Percentiles rank a stretch among this genome's conserved stretches.
Evolutionary conservation across 2,888 invertebrate genomes (phyloP).

Genomic region (Lobophora halterata): DNA sequence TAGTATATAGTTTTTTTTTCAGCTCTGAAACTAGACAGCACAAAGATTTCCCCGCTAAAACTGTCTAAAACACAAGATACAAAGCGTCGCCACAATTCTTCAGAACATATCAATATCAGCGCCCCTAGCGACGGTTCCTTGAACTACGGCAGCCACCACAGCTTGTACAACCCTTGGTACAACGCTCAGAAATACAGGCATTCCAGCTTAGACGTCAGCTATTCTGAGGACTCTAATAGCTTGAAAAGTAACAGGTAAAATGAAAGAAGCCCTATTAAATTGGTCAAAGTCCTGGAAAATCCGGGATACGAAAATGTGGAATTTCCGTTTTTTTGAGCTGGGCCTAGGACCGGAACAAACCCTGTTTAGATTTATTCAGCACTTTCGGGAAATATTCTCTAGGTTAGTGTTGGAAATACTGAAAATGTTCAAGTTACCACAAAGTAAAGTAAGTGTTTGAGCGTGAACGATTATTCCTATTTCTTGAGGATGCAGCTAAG

Average conservation of each 20-base stretch:
- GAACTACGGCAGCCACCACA: conserved; percentile 71
- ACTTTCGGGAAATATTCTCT: too few relatives aligned
- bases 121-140: conserved; percentile 53
- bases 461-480: too few relatives aligned
- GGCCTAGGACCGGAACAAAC: too few relatives aligned
- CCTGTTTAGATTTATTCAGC: too few relatives aligned
- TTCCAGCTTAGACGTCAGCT: conserved; percentile 75
- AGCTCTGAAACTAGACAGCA: conserved; percentile 61
- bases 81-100: conserved; percentile 78
- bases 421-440: too few relatives aligned
- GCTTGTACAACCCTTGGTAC: conserved; percentile 66
- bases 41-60: conserved; percentile 61
- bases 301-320: too few relatives aligned
- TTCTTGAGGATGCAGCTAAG: too few relatives aligned
- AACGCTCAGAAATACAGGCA: conserved; percentile 56
- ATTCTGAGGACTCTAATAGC: conserved; percentile 86
- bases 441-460: too few relatives aligned
- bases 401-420: too few relatives aligned
- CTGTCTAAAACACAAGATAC: conserved; percentile 78
- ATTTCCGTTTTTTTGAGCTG: too few relatives aligned
- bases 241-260: conserved; percentile 82
- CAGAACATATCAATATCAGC: conserved; percentile 61
- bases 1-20: conserved; percentile 37
- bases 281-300: neutral
- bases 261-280: neutral